These are phyloP conservation scores for Xestia sexstrigata DNA, from an alignment of 2,888 invertebrate species.

Conservation along the genomic window DNA sequence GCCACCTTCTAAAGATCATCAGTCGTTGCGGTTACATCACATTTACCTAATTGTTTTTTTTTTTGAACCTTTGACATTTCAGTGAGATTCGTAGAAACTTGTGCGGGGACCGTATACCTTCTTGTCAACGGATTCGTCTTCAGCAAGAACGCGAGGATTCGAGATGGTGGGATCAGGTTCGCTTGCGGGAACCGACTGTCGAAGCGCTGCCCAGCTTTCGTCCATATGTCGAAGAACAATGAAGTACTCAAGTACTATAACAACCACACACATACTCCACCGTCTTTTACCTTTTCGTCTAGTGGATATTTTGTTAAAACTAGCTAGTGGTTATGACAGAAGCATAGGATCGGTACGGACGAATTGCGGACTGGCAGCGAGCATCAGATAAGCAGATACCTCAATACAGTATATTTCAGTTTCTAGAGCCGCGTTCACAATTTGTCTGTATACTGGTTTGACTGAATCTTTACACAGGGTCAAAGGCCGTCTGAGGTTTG, in stretches of 20 bases:
- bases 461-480: not conserved
- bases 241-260: conserved; percentile 59
- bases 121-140: conserved; percentile 70
- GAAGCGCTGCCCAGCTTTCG: conserved; percentile 62
- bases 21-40: not conserved
- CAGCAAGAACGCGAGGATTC: conserved; percentile 65
- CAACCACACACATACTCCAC: conserved; percentile 64
- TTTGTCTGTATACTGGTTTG: not conserved
- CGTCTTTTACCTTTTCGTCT: conserved; percentile 47
- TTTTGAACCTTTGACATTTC: conserved; percentile 52
- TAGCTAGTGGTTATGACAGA: not conserved
- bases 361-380: not conserved
- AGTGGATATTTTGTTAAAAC: conserved; percentile 54
- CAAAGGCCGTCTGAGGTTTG: not conserved
- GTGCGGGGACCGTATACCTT: conserved; percentile 61
- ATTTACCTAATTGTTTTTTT: conserved; percentile 2
- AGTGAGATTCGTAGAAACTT: conserved; percentile 67
- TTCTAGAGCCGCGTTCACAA: not conserved
- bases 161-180: conserved; percentile 63
- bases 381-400: not conserved
- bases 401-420: not conserved
- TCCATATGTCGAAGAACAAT: conserved; percentile 67
- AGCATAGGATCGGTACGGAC: too few relatives aligned
- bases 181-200: conserved; percentile 69
- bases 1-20: not conserved